Percentiles rank a stretch among this genome's conserved stretches.
Evolutionary conservation across 2,113 vertebrate species (phyloP).

Genomic region (Hemiscyllium ocellatum): DNA sequence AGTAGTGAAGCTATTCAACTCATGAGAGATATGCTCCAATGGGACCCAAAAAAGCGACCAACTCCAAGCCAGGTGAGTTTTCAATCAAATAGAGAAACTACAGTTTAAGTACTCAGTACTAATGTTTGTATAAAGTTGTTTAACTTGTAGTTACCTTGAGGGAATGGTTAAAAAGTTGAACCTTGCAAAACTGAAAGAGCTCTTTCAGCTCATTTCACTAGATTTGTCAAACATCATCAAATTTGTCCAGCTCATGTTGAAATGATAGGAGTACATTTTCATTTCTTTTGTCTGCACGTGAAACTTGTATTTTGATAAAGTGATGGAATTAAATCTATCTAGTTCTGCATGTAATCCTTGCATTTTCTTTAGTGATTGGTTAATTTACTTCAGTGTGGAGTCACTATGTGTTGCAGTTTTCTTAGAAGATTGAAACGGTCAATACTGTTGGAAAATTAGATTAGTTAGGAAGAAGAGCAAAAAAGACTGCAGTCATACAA

Average conservation of each 20-base stretch:
- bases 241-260: background rate
- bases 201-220: background rate
- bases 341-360: background rate
- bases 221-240: background rate
- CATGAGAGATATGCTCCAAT: constrained; percentile 72
- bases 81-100: background rate
- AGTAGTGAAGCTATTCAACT: constrained; percentile 67
- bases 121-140: background rate
- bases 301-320: background rate
- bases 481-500: background rate
- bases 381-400: background rate
- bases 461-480: background rate
- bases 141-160: background rate
- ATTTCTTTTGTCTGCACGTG: background rate
- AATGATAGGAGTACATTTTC: background rate
- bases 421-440: background rate
- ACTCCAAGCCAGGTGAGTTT: constrained; percentile 64
- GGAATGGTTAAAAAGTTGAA: background rate
- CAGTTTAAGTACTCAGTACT: background rate
- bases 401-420: background rate
- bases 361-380: background rate
- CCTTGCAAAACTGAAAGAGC: background rate
- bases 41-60: constrained; percentile 72
- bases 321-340: background rate
- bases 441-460: background rate